Evolutionary conservation across 2,888 invertebrate genomes (phyloP).

Genomic region (Euclidia mi): DNA sequence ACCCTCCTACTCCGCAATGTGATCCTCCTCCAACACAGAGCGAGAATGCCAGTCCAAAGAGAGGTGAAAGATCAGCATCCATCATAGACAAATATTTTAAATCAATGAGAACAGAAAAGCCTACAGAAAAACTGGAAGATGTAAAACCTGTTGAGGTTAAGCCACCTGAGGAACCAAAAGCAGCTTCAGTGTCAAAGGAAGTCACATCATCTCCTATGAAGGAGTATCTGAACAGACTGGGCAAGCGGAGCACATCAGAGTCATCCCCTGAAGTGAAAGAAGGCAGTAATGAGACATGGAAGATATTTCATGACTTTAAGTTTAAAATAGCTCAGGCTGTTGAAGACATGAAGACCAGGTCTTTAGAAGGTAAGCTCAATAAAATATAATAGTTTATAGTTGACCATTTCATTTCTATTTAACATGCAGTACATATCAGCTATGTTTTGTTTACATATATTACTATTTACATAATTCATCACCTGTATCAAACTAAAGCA

Average conservation of each 20-base stretch:
- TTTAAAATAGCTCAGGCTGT: conserved; percentile 94
- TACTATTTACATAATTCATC: too few species aligned
- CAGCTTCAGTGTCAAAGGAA: conserved; percentile 71
- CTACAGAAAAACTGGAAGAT: conserved; percentile 74
- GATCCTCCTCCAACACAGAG: conserved; percentile 77
- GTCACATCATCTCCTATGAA: conserved; percentile 88
- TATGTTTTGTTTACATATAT: too few species aligned
- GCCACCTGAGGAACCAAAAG: conserved; percentile 65
- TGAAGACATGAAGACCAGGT: conserved; percentile 93
- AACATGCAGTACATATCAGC: too few species aligned
- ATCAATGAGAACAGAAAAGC: conserved; percentile 79
- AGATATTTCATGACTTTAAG: conserved; percentile 92
- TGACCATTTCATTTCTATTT: too few species aligned
- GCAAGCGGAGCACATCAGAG: conserved; percentile 92
- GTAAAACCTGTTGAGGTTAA: conserved; percentile 69
- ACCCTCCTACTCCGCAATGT: conserved; percentile 84
- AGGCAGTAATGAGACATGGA: conserved; percentile 91
- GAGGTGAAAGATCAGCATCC: conserved; percentile 81
- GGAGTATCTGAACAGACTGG: conserved; percentile 89
- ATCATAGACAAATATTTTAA: conserved; percentile 88
- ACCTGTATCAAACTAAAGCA: too few species aligned
- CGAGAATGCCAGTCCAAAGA: conserved; percentile 84
- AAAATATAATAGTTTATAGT: too few species aligned
- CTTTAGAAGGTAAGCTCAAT: conserved; percentile 88
- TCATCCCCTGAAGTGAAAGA: conserved; percentile 81